These are phyloP conservation scores for Melanotaenia trifasciata DNA, from an alignment of 2,797 vertebrate species.

Conservation along the genomic window DNA sequence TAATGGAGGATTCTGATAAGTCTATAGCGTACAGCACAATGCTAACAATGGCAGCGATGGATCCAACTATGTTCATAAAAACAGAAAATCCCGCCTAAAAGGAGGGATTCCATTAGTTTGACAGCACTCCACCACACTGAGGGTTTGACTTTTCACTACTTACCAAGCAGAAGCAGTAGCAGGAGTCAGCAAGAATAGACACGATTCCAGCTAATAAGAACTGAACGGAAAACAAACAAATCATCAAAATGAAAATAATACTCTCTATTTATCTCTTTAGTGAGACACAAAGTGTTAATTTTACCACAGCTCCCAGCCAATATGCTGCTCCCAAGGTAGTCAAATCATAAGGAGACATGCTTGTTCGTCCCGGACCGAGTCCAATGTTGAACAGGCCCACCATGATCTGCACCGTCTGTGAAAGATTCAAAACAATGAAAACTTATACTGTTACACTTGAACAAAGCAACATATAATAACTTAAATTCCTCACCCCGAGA, in stretches of 20 bases:
- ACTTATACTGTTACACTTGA: rapidly evolving
- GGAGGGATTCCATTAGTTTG: not conserved
- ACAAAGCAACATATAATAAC: rapidly evolving
- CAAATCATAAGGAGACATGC: slow-evolving; percentile 20
- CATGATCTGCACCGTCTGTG: slow-evolving; percentile 56
- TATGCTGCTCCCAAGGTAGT: slow-evolving; percentile 42
- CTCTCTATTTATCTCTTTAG: not conserved
- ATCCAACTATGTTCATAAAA: slow-evolving; percentile 33
- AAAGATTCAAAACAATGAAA: not conserved
- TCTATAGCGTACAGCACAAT: slow-evolving; percentile 39
- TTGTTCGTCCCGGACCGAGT: slow-evolving; percentile 38
- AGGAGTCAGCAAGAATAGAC: not conserved
- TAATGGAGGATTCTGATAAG: not conserved
- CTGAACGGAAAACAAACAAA: not conserved
- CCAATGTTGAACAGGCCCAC: slow-evolving; percentile 57
- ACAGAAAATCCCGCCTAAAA: slow-evolving; percentile 34
- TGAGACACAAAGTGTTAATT: not conserved
- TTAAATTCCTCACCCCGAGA: slow-evolving; percentile 6
- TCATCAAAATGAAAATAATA: not conserved
- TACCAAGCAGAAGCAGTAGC: not conserved
- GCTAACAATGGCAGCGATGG: slow-evolving; percentile 11
- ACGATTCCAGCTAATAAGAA: slow-evolving; percentile 4
- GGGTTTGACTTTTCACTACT: not conserved
- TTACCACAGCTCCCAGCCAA: slow-evolving; percentile 66
- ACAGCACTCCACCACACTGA: rapidly evolving